phyloP scores from a whole-genome alignment of 2,888 invertebrate species.

The Ditylenchus weischeri region DNA sequence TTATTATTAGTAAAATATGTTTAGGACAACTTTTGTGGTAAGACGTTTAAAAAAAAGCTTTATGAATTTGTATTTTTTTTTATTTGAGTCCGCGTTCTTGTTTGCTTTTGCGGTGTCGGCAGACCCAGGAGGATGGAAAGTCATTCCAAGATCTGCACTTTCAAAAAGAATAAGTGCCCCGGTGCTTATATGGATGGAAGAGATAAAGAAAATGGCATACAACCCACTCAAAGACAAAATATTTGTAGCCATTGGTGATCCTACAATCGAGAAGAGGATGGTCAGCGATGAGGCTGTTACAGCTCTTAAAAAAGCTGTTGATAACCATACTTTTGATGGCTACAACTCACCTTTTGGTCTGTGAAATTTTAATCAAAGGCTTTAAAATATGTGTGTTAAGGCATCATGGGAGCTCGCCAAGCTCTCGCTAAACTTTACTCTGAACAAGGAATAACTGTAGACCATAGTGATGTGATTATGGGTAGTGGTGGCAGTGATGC shows the following conservation, averaged over 20 bases:
- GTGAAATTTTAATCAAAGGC: too few relatives aligned
- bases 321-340: background rate
- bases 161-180: background rate
- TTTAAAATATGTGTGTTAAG: background rate
- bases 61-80: too few relatives aligned
- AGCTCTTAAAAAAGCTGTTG: background rate
- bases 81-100: too few relatives aligned
- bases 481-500: background rate
- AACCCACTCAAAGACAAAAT: constrained; percentile 2
- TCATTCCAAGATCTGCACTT: too few relatives aligned
- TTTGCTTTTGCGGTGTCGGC: too few relatives aligned
- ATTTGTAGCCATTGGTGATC: background rate
- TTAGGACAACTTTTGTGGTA: too few relatives aligned
- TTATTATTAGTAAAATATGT: too few relatives aligned
- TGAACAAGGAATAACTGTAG: background rate
- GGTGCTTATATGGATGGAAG: background rate
- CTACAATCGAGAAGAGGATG: background rate
- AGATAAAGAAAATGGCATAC: background rate
- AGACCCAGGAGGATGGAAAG: too few relatives aligned
- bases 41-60: too few relatives aligned
- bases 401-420: background rate
- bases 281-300: background rate
- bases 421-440: background rate
- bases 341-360: background rate
- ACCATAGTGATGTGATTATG: background rate